Conservation (phyloP, 1,140 invertebrate species). For the Grapholita molesta region DNA sequence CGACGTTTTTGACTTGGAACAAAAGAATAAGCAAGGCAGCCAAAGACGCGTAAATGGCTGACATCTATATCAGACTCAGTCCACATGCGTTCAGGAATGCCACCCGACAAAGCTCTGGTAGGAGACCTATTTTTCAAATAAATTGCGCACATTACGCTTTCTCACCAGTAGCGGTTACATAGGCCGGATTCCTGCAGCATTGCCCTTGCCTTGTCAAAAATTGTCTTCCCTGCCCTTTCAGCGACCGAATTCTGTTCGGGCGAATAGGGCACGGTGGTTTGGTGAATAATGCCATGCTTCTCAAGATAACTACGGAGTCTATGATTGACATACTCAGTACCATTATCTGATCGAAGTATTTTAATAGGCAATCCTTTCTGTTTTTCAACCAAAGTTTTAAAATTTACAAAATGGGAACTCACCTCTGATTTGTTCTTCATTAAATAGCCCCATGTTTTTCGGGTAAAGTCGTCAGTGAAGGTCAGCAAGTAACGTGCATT, state of each 20-base stretch:
- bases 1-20: conserved; percentile 38
- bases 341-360: conserved; percentile 62
- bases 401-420: conserved; percentile 49
- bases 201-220: conserved; percentile 43
- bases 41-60: conserved; percentile 59
- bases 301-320: conserved; percentile 45
- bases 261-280: conserved; percentile 43
- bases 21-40: conserved; percentile 48
- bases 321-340: conserved; percentile 55
- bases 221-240: conserved; percentile 49
- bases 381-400: conserved; percentile 44
- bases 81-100: conserved; percentile 46
- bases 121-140: conserved; percentile 35
- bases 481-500: conserved; percentile 59
- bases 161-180: conserved; percentile 31
- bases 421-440: conserved; percentile 63
- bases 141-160: conserved; percentile 30
- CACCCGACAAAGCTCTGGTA: conserved; percentile 22
- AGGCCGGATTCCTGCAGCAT: conserved; percentile 37
- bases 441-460: conserved; percentile 59
- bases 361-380: conserved; percentile 46
- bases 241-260: conserved; percentile 65
- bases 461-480: conserved; percentile 67
- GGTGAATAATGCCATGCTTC: conserved; percentile 43
- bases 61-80: conserved; percentile 36